Percentiles rank a stretch among this genome's conserved stretches.
Evolutionary conservation across 1,140 invertebrate species (phyloP).

Genomic region (Rhyzopertha dominica): DNA sequence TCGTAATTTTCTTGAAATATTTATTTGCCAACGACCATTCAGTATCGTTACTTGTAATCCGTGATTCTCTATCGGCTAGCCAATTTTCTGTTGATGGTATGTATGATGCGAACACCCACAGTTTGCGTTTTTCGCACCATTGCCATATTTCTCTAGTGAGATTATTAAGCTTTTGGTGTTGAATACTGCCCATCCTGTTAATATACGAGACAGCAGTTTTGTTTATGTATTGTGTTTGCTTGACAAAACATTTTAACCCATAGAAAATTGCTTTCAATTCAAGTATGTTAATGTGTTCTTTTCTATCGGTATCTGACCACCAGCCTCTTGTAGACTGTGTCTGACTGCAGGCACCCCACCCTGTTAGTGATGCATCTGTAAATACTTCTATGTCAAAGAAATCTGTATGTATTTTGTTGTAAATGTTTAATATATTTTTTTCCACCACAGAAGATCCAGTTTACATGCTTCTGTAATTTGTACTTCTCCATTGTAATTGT

Average conservation of each 20-base stretch:
- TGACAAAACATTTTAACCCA: constrained; percentile 27
- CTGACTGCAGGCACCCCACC: constrained; percentile 28
- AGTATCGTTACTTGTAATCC: too few relatives aligned
- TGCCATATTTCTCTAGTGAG: too few relatives aligned
- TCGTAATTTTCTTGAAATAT: too few relatives aligned
- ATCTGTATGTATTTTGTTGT: constrained; percentile 11
- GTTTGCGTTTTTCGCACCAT: too few relatives aligned
- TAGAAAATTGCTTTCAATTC: constrained; percentile 28
- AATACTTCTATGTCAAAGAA: constrained; percentile 24
- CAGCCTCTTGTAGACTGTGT: constrained; percentile 18
- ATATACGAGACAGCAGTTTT: constrained; percentile 45
- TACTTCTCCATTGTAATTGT: constrained; percentile 14
- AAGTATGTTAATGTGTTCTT: constrained; percentile 28
- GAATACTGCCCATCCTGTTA: constrained; percentile 23
- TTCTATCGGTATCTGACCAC: constrained; percentile 19
- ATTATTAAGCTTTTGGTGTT: too few relatives aligned
- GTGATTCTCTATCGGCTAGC: too few relatives aligned
- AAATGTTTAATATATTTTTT: constrained; percentile 22
- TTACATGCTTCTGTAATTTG: neutral
- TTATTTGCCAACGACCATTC: too few relatives aligned
- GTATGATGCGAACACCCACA: too few relatives aligned
- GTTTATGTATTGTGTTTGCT: constrained; percentile 2
- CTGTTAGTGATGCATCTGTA: constrained; percentile 27
- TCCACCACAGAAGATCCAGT: constrained; percentile 35
- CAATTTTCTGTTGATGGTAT: too few relatives aligned